A percentile compares a stretch with the other conserved stretches of the same genome.
Evolutionary conservation across 2,888 invertebrate species (phyloP).

Genomic region (Pheosia tremula): DNA sequence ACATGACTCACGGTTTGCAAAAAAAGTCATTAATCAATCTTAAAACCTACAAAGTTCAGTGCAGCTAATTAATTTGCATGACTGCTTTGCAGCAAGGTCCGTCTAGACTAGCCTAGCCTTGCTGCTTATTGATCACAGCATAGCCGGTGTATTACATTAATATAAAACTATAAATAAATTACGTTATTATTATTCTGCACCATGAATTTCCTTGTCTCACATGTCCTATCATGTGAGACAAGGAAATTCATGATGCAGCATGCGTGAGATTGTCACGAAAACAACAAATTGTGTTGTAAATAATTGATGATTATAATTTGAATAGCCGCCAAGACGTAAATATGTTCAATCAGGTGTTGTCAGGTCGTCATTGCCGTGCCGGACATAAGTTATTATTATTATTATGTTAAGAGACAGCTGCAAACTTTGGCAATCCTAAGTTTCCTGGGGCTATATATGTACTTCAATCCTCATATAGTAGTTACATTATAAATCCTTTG

Average conservation of each 20-base stretch:
- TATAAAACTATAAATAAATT: slow-evolving; percentile 26
- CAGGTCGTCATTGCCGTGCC: not conserved
- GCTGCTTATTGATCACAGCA: slow-evolving; percentile 31
- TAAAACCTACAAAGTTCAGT: not conserved
- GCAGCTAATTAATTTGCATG: slow-evolving; percentile 33
- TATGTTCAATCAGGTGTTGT: slow-evolving; percentile 6
- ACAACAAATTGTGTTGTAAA: slow-evolving; percentile 17
- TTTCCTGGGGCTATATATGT: not conserved
- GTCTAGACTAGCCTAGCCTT: slow-evolving; percentile 19
- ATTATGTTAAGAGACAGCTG: not conserved
- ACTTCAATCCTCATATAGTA: not conserved
- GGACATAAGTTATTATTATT: not conserved
- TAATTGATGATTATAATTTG: slow-evolving; percentile 22
- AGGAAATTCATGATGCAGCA: too few relatives aligned
- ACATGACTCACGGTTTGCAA: too few relatives aligned
- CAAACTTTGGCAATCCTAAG: slow-evolving; percentile 6
- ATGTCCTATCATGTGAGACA: too few relatives aligned
- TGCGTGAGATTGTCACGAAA: slow-evolving; percentile 18
- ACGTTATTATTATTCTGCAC: slow-evolving; percentile 37
- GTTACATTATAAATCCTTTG: not conserved
- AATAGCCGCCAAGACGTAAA: slow-evolving; percentile 27
- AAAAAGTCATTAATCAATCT: not conserved
- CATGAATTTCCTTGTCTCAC: slow-evolving; percentile 34
- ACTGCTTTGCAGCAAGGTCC: slow-evolving; percentile 16
- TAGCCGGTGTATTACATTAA: slow-evolving; percentile 18